A percentile compares a stretch with the other conserved stretches of the same genome.
phyloP scores from a whole-genome alignment of 1,140 invertebrate species.

The Drosophila lini region DNA sequence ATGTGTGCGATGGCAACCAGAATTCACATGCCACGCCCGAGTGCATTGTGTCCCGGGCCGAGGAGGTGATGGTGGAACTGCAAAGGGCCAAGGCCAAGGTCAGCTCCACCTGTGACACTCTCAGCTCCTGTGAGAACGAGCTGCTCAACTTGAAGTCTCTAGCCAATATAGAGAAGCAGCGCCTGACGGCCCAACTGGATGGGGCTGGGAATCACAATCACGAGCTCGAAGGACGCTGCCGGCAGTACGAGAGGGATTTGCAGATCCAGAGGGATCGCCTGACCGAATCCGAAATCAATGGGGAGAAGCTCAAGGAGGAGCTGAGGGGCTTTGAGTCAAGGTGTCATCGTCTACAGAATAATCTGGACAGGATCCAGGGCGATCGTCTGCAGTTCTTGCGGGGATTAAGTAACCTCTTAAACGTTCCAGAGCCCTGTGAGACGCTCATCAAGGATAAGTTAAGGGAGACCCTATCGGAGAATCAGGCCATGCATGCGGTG shows the following conservation, averaged over 20 bases:
- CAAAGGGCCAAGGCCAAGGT: slow-evolving; percentile 86
- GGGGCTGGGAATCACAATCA: slow-evolving; percentile 75
- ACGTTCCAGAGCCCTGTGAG: slow-evolving; percentile 88
- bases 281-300: slow-evolving; percentile 78
- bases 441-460: slow-evolving; percentile 91
- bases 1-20: slow-evolving; percentile 86
- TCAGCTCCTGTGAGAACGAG: slow-evolving; percentile 80
- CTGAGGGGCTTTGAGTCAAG: slow-evolving; percentile 82
- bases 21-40: slow-evolving; percentile 87
- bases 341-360: slow-evolving; percentile 80
- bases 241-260: slow-evolving; percentile 79
- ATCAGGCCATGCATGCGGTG: slow-evolving; percentile 90
- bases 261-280: slow-evolving; percentile 78
- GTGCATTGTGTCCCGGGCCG: slow-evolving; percentile 88
- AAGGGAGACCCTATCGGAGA: slow-evolving; percentile 89
- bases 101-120: slow-evolving; percentile 77
- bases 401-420: slow-evolving; percentile 68
- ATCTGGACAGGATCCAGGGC: slow-evolving; percentile 74
- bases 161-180: slow-evolving; percentile 81
- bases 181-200: slow-evolving; percentile 73
- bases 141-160: slow-evolving; percentile 74
- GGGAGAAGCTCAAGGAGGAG: slow-evolving; percentile 82
- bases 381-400: slow-evolving; percentile 79
- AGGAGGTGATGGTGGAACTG: slow-evolving; percentile 89
- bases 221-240: slow-evolving; percentile 75